phyloP scores from a whole-genome alignment of 37 sponge, comb jelly and placozoan genomes.

The Oopsacas minuta region DNA sequence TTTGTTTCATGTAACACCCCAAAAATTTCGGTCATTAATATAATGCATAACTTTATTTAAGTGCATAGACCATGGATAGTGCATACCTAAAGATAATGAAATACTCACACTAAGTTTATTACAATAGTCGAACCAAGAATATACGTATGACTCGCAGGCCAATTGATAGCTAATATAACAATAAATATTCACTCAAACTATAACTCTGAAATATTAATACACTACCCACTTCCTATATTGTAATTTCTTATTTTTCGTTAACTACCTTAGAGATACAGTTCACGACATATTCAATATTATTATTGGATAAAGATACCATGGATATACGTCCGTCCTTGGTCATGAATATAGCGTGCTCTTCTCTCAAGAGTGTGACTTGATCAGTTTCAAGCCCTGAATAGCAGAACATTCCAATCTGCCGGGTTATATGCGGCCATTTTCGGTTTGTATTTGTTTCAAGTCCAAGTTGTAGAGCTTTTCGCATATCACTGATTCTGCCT shows the following conservation, averaged over 20 bases:
- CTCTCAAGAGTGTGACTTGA: constrained; percentile 9
- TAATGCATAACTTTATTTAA: too few relatives aligned
- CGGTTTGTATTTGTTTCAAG: constrained; percentile 15
- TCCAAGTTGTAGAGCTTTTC: constrained; percentile 21
- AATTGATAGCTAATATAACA: too few relatives aligned
- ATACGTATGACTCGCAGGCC: too few relatives aligned
- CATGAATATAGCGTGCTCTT: constrained; percentile 19
- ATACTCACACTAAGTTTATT: too few relatives aligned
- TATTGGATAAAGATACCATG: constrained; percentile 46
- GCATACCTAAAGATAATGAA: too few relatives aligned
- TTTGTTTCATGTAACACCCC: too few relatives aligned
- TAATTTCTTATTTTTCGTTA: not conserved
- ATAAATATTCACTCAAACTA: too few relatives aligned
- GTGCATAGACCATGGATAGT: too few relatives aligned
- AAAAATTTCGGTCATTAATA: too few relatives aligned
- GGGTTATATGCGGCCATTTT: constrained; percentile 22
- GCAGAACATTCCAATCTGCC: constrained; percentile 25
- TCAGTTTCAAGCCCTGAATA: constrained; percentile 18
- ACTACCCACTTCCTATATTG: too few relatives aligned
- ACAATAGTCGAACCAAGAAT: too few relatives aligned
- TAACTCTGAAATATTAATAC: too few relatives aligned
- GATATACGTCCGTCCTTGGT: constrained; percentile 23
- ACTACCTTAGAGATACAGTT: not conserved
- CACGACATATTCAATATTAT: constrained; percentile 78
- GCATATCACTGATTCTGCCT: constrained; percentile 35